Percentiles rank a stretch among this genome's conserved stretches.
phyloP scores from a whole-genome alignment of 2,113 vertebrate genomes.

The Pica pica region DNA sequence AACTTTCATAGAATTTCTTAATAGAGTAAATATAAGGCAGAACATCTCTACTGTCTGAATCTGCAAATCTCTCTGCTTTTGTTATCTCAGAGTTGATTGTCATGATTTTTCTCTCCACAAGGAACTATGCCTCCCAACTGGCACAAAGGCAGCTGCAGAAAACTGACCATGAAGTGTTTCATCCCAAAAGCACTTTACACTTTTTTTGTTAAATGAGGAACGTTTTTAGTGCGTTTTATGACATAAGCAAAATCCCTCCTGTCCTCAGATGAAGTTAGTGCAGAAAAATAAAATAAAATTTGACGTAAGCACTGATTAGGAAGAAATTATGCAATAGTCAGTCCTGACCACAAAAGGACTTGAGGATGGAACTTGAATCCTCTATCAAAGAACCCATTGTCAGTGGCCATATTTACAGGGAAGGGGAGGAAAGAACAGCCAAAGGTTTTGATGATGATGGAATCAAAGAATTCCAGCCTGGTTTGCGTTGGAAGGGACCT shows the following conservation, averaged over 20 bases:
- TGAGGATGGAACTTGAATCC: not conserved
- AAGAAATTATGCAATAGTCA: not conserved
- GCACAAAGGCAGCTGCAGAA: not conserved
- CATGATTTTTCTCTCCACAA: not conserved
- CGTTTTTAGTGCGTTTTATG: not conserved
- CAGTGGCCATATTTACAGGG: not conserved
- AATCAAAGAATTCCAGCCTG: not conserved
- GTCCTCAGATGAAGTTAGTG: not conserved
- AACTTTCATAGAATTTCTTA: not conserved
- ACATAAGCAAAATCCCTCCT: not conserved
- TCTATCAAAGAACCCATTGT: rapidly evolving
- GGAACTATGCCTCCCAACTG: not conserved
- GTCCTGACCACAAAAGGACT: not conserved
- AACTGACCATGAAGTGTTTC: not conserved
- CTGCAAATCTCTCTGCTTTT: not conserved
- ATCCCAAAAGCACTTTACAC: not conserved
- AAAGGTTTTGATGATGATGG: not conserved
- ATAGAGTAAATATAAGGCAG: not conserved
- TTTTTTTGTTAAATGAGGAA: not conserved
- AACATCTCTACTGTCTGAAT: not conserved
- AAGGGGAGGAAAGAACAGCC: not conserved
- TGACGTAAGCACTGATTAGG: not conserved
- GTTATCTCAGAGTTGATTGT: not conserved
- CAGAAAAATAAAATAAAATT: not conserved
- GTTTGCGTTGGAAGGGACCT: not conserved